Conservation (phyloP, 2,113 vertebrate genomes). For the Pungitius pungitius region DNA sequence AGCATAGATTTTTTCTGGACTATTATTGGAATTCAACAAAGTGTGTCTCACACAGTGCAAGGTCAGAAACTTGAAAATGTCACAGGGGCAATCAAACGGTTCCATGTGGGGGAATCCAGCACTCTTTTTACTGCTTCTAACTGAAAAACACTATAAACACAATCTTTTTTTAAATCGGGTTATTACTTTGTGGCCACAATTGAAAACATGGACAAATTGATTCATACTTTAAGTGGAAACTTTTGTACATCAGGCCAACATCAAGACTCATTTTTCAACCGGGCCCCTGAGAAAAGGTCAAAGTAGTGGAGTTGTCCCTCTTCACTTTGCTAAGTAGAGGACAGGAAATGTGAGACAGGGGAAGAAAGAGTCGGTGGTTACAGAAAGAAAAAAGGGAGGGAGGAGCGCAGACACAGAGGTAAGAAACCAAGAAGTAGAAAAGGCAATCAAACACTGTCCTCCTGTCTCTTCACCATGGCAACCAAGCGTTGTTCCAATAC, state of each 20-base stretch:
- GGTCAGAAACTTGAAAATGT: background rate
- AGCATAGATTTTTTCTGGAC: conserved; percentile 14
- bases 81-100: background rate
- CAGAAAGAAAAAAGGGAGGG: background rate
- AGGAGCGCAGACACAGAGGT: background rate
- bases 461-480: background rate
- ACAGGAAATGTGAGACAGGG: conserved; percentile 39
- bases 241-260: conserved; percentile 10
- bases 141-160: background rate
- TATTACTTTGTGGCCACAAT: background rate
- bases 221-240: conserved; percentile 9
- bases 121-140: background rate
- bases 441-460: conserved; percentile 2
- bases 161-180: background rate
- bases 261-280: conserved; percentile 32
- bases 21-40: conserved; percentile 17
- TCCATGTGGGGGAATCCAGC: background rate
- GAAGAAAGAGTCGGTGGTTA: conserved; percentile 20
- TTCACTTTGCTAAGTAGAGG: conserved; percentile 42
- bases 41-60: background rate
- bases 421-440: conserved; percentile 11
- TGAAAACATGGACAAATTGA: background rate
- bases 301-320: conserved; percentile 22
- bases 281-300: conserved; percentile 42
- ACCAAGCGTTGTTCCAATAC: background rate